Percentiles rank a stretch among this genome's conserved stretches.
Conservation (phyloP, 92 coral and sea anemone species). For the Galaxea fascicularis region DNA sequence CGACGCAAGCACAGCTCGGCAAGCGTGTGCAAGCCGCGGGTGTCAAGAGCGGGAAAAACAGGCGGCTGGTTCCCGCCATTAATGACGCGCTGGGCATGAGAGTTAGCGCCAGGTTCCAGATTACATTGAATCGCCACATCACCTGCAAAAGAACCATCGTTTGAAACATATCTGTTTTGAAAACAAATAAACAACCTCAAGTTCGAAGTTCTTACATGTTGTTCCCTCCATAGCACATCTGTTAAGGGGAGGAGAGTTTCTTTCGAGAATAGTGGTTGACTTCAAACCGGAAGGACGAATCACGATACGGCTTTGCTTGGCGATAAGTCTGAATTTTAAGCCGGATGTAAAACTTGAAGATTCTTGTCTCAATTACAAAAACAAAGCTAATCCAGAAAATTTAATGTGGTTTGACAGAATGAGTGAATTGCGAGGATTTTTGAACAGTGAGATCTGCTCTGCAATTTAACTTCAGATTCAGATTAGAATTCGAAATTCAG, state of each 20-base stretch:
- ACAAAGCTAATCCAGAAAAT: too few relatives aligned
- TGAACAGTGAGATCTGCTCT: neutral
- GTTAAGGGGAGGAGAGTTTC: neutral
- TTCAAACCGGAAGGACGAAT: neutral
- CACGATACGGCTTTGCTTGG: too few relatives aligned
- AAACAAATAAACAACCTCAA: neutral
- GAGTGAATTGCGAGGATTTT: too few relatives aligned
- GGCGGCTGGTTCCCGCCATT: conserved; percentile 57
- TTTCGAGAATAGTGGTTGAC: neutral
- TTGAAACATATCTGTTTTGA: neutral
- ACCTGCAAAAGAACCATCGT: conserved; percentile 12
- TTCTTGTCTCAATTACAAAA: too few relatives aligned
- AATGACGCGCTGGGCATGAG: conserved; percentile 33
- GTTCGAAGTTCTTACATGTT: conserved; percentile 10
- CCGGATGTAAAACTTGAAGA: too few relatives aligned
- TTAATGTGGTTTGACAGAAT: too few relatives aligned
- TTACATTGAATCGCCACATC: conserved; percentile 62
- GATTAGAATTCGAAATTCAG: neutral
- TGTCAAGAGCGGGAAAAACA: conserved; percentile 64
- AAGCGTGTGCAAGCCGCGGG: conserved; percentile 93
- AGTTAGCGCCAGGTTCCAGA: conserved; percentile 33
- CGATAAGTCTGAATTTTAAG: too few relatives aligned
- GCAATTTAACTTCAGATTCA: neutral
- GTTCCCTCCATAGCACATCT: conserved; percentile 11
- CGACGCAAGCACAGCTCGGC: conserved; percentile 95